phyloP scores from a whole-genome alignment of 1,140 invertebrate genomes.

The Eueides isabella region DNA sequence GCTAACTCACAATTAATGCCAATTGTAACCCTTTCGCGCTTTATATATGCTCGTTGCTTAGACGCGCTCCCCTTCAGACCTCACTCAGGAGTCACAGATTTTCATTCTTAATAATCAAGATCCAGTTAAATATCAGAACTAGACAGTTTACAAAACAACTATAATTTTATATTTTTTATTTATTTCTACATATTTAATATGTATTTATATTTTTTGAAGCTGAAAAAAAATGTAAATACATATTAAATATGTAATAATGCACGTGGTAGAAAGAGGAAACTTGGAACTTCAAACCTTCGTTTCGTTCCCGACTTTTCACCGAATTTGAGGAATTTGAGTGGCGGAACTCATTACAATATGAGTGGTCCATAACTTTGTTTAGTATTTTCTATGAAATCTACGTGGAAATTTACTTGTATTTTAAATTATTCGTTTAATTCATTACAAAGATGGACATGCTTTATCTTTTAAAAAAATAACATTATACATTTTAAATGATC shows the following conservation, averaged over 20 bases:
- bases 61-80: constrained; percentile 17
- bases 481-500: too few species aligned
- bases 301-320: too few species aligned
- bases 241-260: too few species aligned
- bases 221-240: too few species aligned
- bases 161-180: not conserved
- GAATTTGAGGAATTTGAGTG: too few species aligned
- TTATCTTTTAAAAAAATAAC: too few species aligned
- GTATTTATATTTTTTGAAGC: too few species aligned
- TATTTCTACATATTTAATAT: not conserved
- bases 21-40: constrained; percentile 18
- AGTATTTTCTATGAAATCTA: not conserved
- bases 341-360: too few species aligned
- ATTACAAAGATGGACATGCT: too few species aligned
- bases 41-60: constrained; percentile 17
- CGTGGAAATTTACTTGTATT: not conserved
- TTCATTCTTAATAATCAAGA: not conserved
- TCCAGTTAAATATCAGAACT: not conserved
- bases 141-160: not conserved
- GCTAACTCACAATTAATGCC: constrained; percentile 19
- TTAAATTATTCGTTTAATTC: not conserved
- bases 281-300: too few species aligned
- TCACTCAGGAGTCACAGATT: not conserved
- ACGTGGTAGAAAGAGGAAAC: too few species aligned
- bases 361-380: not conserved